Evolutionary conservation across 2,113 vertebrate genomes (phyloP).

Genomic region (Syngnathoides biaculeatus): DNA sequence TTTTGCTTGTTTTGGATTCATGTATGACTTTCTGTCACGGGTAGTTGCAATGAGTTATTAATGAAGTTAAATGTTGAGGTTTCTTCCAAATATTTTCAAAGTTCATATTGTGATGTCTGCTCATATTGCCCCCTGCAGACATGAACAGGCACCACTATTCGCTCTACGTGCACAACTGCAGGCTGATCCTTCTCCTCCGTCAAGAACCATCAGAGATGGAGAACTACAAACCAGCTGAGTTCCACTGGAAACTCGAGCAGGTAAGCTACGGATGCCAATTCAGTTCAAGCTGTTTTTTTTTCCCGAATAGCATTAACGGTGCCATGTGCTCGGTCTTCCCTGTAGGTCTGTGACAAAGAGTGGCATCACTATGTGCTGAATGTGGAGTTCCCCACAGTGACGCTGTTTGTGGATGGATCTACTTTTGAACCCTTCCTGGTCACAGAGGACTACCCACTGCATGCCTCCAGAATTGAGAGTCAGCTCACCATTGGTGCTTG

Average conservation of each 20-base stretch:
- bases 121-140: slow-evolving; percentile 66
- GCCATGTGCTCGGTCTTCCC: neutral
- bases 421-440: slow-evolving; percentile 91
- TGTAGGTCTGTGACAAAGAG: slow-evolving; percentile 91
- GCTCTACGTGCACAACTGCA: slow-evolving; percentile 89
- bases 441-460: slow-evolving; percentile 91
- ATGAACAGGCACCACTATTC: slow-evolving; percentile 95
- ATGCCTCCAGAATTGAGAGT: slow-evolving; percentile 82
- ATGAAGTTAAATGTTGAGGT: neutral
- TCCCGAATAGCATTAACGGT: neutral
- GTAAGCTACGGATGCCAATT: slow-evolving; percentile 56
- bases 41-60: neutral
- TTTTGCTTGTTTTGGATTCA: neutral
- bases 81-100: neutral
- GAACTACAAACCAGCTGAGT: slow-evolving; percentile 89
- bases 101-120: neutral
- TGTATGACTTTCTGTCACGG: neutral
- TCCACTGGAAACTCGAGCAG: slow-evolving; percentile 97
- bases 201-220: slow-evolving; percentile 84
- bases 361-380: slow-evolving; percentile 98
- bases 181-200: slow-evolving; percentile 88
- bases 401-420: slow-evolving; percentile 86
- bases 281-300: neutral
- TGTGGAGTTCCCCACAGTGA: slow-evolving; percentile 83
- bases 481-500: slow-evolving; percentile 95